Conservation (phyloP, 2,113 vertebrate genomes). For the Ameiurus melas region DNA sequence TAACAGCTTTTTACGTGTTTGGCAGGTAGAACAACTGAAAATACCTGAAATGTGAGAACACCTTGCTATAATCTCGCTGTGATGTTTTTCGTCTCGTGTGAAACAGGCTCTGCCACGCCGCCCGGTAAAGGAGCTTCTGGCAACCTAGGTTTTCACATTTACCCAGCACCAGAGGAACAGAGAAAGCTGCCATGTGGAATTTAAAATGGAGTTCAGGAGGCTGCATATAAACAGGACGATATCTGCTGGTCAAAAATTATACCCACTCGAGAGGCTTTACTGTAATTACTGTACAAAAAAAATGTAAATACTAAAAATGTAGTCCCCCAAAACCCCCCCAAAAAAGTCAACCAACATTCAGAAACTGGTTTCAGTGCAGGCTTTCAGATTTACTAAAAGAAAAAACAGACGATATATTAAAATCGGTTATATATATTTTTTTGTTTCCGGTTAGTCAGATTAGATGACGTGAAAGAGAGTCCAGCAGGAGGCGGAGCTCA, state of each 20-base stretch:
- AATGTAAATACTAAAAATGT: no score
- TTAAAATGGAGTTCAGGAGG: not conserved
- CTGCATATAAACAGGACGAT: not conserved
- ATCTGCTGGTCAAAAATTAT: not conserved
- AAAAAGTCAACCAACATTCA: no score
- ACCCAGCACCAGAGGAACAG: not conserved
- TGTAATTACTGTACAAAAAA: no score
- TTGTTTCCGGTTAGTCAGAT: not conserved
- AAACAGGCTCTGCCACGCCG: not conserved
- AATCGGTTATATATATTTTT: no score
- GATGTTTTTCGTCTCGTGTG: not conserved
- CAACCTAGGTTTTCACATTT: not conserved
- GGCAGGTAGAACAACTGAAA: not conserved
- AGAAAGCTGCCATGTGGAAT: not conserved
- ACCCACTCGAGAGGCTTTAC: not conserved
- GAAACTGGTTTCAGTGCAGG: no score
- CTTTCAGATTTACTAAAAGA: no score
- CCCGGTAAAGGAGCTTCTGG: not conserved
- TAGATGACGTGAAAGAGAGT: not conserved
- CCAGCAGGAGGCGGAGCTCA: not conserved
- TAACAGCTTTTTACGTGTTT: not conserved
- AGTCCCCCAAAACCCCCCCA: no score
- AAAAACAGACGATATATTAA: no score
- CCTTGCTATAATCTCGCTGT: not conserved
- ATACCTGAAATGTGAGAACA: not conserved